Evolutionary conservation across 2,113 vertebrate genomes (phyloP), one percentile per base, ranked within the genome.

Genomic region (Ibidorhyncha struthersii): DNA sequence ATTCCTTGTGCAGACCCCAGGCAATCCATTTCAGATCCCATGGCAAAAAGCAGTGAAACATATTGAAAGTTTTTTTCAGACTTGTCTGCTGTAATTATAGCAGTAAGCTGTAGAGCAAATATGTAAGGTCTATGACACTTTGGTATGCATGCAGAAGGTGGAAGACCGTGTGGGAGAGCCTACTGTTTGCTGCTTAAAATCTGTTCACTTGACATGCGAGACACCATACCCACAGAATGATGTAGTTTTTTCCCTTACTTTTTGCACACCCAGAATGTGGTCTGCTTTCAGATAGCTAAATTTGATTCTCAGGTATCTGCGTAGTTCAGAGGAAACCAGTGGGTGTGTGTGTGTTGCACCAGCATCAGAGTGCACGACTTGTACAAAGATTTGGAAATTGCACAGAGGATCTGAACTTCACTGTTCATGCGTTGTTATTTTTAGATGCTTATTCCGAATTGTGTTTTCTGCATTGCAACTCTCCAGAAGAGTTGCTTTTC

Each of bases 141-240:
- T 19, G 55, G 12, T 40, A 30, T 3, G 10, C 10, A 3, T 45
- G 61, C 63, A 81, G 26, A 86, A 82, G 40, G 65, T 87, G n/a
- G 9, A 49, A 82, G 36, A 56, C 26, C 3, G 4, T 3, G 30
- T 63, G n/a, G 13, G 58, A 59, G 18, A 63, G 15, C 52, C 45
- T 66, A 12, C 43, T 73, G 29, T 59, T 80, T 40, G 27, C 22
- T 72, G 52, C 43, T 73, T 89, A 78, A 91, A 73, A 74, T 74
- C 27, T 1, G 0, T 43, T 59, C 40, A 49, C 40, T 21, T 56
- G 18, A 25, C 13, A 20, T 69, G 17, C 7, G 22, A 29, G 0
- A 4, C 29, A 89, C 25, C 7, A 3, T 71, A 50, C 55, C 41
- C 70, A 41, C 65, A 76, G 38, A 66, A 53, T 53, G 38, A 70